Conservation (phyloP, 2,113 vertebrate genomes). For the Perccottus glenii region DNA sequence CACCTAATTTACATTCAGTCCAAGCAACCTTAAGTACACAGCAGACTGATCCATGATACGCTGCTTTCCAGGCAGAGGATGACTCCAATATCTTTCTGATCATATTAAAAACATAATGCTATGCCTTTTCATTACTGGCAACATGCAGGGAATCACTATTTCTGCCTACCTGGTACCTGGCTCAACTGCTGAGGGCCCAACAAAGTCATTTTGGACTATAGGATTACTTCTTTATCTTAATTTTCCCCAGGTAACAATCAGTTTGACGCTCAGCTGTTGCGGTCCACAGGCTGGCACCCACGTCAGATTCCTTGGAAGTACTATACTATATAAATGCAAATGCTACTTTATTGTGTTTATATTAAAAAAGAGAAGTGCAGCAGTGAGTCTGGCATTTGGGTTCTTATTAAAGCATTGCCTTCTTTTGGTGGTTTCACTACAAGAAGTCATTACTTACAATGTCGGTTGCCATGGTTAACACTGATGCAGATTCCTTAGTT, state of each 20-base stretch:
- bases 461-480: slow-evolving; percentile 25
- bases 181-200: slow-evolving; percentile 51
- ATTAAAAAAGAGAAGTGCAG: slow-evolving; percentile 67
- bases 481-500: slow-evolving; percentile 50
- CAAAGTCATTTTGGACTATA: slow-evolving; percentile 71
- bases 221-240: slow-evolving; percentile 81
- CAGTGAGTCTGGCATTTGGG: slow-evolving; percentile 45
- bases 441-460: slow-evolving; percentile 67
- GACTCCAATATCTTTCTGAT: slow-evolving; percentile 49
- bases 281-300: slow-evolving; percentile 57
- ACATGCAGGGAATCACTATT: slow-evolving; percentile 52
- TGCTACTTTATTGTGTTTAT: slow-evolving; percentile 80
- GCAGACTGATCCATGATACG: slow-evolving; percentile 27
- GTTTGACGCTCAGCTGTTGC: slow-evolving; percentile 69
- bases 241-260: slow-evolving; percentile 81
- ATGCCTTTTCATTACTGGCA: slow-evolving; percentile 54
- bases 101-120: slow-evolving; percentile 38
- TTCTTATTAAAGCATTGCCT: slow-evolving; percentile 68
- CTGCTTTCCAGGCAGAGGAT: slow-evolving; percentile 37
- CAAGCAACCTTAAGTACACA: slow-evolving; percentile 27
- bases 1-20: slow-evolving; percentile 32
- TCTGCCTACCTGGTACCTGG: slow-evolving; percentile 53
- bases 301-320: slow-evolving; percentile 65
- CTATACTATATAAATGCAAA: slow-evolving; percentile 86
- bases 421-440: slow-evolving; percentile 49